A percentile compares a stretch with the other conserved stretches of the same genome.
phyloP scores from a whole-genome alignment of 2,113 vertebrate species.

The Mustelus asterias region DNA sequence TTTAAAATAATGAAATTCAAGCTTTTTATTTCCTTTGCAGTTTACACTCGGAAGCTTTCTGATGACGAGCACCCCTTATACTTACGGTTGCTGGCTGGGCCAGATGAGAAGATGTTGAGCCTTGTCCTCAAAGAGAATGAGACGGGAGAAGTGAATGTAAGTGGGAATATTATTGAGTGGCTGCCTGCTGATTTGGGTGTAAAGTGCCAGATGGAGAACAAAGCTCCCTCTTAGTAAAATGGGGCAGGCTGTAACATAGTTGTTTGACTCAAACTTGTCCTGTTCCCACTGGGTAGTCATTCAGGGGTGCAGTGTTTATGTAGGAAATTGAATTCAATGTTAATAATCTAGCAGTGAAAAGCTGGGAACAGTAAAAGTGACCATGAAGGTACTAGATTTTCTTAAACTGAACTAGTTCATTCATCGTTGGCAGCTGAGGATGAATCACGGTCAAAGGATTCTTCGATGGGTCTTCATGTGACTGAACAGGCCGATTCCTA shows the following conservation, averaged over 20 bases:
- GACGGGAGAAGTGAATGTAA: slow-evolving; percentile 87
- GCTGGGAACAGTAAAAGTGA: not conserved
- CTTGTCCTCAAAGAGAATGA: slow-evolving; percentile 91
- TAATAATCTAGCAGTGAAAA: not conserved
- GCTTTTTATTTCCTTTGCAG: slow-evolving; percentile 49
- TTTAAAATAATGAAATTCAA: not conserved
- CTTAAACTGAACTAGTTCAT: not conserved
- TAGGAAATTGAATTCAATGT: not conserved
- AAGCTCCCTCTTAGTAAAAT: not conserved
- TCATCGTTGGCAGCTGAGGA: too few species aligned
- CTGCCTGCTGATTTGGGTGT: not conserved
- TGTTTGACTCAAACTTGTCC: not conserved
- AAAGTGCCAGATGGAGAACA: not conserved
- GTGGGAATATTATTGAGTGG: slow-evolving; percentile 47
- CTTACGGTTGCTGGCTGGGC: slow-evolving; percentile 79
- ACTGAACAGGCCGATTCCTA: too few species aligned
- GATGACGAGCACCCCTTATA: slow-evolving; percentile 76
- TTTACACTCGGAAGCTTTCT: slow-evolving; percentile 72
- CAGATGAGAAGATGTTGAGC: slow-evolving; percentile 76
- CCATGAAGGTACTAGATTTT: not conserved
- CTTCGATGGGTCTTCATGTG: too few species aligned
- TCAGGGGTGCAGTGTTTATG: not conserved
- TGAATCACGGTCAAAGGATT: too few species aligned
- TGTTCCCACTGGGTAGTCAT: too few species aligned
- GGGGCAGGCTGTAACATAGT: not conserved